Base-by-base conservation (phyloP, 1,140 invertebrate genomes). In the Bombus haemorrhoidalis region DNA sequence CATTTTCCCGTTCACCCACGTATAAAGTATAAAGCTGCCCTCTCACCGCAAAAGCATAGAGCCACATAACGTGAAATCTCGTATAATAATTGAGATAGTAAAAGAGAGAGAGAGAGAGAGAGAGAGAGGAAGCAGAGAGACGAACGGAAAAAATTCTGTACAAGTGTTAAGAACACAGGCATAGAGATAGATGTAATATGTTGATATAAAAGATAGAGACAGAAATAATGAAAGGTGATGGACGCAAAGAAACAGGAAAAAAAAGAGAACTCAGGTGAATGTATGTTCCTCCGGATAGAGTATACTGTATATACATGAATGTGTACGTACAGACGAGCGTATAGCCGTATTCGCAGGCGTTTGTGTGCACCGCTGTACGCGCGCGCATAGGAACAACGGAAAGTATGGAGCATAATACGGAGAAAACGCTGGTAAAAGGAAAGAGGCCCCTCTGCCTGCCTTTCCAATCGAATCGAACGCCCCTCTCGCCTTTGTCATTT, bases 1-100 rank as follows among this genome's bases (percentile, higher is more conserved):
- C 92, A 93, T 94, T 95, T 94, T 94, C 93, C 94, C 93, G 93
- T 95, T 94, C 94, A 94, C 93, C 93, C 93, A 93, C 92, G 93
- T 93, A 92, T 88, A 92, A 91, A 92, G 93, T 93, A 92, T 88
- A 92, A 91, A 92, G 87, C 87, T 85, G 80, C 78, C 86, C 89
- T 89, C 88, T 87, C 82, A 75, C 87, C 79, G 88, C 88, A 86
- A 79, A 81, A 90, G 83, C 74, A 81, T 83, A 85, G 91, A 90
- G 90, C 85, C 86, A 89, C 91, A 90, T 89, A 88, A 88, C 89
- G 89, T 87, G 91, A 92, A 92, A 93, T 91, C 85, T 91, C 86
- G 87, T 89, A 89, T 79, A 83, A 89, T 93, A 93, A 94, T 93
- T 91, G 93, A 93, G 91, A 92, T 90, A 74, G 79, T 32, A 73